Conservation (phyloP, 2,113 vertebrate species). For the Centropristis striata region DNA sequence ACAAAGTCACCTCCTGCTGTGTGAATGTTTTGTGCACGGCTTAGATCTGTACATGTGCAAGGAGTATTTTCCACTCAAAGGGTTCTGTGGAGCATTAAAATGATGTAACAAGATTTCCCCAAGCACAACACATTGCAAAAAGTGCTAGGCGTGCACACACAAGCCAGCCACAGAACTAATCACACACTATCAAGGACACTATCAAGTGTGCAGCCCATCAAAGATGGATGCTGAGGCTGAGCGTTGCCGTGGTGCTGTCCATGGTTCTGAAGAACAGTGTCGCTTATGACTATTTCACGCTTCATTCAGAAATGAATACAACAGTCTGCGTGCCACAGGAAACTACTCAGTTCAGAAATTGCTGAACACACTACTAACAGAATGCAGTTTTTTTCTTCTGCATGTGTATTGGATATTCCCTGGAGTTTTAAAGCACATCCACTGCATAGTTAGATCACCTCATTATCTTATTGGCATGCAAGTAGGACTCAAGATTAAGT, state of each 20-base stretch:
- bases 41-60: background rate
- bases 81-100: background rate
- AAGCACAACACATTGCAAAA: background rate
- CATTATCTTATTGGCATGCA: background rate
- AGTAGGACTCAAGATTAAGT: slow-evolving; percentile 7
- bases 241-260: background rate
- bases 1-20: slow-evolving; percentile 7
- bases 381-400: background rate
- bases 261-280: background rate
- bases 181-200: background rate
- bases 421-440: background rate
- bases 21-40: background rate
- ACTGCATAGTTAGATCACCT: background rate
- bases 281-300: background rate
- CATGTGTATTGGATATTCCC: background rate
- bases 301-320: background rate
- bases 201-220: background rate
- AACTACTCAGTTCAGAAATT: background rate
- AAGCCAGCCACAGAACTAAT: background rate
- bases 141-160: background rate
- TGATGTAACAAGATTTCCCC: background rate
- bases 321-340: background rate
- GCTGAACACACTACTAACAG: background rate
- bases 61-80: background rate
- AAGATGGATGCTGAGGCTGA: background rate